A percentile compares a stretch with the other conserved stretches of the same genome.
These are phyloP conservation scores for Alces alces DNA, from an alignment of 2,113 vertebrate genomes.

Conservation along the genomic window DNA sequence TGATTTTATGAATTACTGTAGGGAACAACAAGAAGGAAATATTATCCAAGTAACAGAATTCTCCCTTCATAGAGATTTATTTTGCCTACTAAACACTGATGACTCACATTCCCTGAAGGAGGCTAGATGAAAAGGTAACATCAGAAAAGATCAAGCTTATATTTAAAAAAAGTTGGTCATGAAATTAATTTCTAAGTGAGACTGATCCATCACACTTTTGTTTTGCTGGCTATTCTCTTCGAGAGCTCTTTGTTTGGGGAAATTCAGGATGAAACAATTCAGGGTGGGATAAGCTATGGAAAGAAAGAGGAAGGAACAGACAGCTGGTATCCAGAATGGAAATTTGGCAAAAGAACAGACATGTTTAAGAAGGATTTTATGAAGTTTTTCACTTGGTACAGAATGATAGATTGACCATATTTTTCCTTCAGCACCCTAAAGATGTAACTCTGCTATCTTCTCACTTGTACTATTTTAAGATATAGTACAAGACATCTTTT, in stretches of 20 bases:
- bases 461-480: background rate
- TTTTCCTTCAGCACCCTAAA: background rate
- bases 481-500: background rate
- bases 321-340: constrained; percentile 10
- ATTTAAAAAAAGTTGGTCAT: background rate
- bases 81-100: background rate
- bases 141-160: background rate
- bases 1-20: background rate
- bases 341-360: background rate
- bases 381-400: background rate
- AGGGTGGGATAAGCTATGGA: background rate
- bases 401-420: background rate
- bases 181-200: background rate
- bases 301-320: background rate
- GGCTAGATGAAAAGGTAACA: background rate
- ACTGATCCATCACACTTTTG: background rate
- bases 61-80: background rate
- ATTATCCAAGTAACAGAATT: background rate
- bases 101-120: background rate
- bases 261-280: background rate
- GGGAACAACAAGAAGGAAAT: background rate
- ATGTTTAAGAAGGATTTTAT: background rate
- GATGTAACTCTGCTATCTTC: background rate
- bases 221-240: background rate
- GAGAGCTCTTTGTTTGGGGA: background rate